Conservation (phyloP, 2,888 invertebrate genomes). For the Pterobdella sp. region DNA sequence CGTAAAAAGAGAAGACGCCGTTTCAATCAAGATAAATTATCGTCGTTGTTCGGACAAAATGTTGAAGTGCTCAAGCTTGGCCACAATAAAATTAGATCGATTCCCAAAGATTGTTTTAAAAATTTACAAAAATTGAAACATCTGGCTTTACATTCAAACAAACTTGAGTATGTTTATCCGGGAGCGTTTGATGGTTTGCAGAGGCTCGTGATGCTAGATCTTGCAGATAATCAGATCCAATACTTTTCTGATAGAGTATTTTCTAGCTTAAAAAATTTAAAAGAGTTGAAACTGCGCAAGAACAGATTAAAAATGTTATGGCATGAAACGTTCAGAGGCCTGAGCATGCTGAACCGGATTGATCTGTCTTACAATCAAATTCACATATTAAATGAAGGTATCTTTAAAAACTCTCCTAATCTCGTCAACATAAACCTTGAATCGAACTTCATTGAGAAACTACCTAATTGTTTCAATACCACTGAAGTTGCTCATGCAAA, state of each 20-base stretch:
- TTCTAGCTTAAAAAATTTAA: conserved; percentile 31
- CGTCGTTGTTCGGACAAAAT: conserved; percentile 21
- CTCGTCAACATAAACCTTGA: neutral
- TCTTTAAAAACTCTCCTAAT: neutral
- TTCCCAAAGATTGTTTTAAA: conserved; percentile 30
- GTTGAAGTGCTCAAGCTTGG: conserved; percentile 33
- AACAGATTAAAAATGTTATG: conserved; percentile 34
- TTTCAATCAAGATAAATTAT: conserved; percentile 29
- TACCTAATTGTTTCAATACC: neutral
- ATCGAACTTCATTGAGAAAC: neutral
- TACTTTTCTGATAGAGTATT: conserved; percentile 35
- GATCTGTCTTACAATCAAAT: conserved; percentile 25
- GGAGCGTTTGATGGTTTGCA: conserved; percentile 34
- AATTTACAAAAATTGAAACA: conserved; percentile 32
- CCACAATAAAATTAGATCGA: conserved; percentile 30
- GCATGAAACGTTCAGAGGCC: conserved; percentile 34
- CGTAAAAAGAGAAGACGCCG: neutral
- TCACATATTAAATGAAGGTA: neutral
- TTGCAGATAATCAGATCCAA: conserved; percentile 34
- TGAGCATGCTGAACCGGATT: conserved; percentile 32
- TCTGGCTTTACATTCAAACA: conserved; percentile 34
- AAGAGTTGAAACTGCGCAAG: conserved; percentile 33
- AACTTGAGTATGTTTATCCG: conserved; percentile 31
- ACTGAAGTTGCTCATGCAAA: neutral
- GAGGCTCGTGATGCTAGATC: conserved; percentile 31